Base-by-base conservation (phyloP, 2,797 vertebrate species). In the Acrossocheilus wenchowensis region DNA sequence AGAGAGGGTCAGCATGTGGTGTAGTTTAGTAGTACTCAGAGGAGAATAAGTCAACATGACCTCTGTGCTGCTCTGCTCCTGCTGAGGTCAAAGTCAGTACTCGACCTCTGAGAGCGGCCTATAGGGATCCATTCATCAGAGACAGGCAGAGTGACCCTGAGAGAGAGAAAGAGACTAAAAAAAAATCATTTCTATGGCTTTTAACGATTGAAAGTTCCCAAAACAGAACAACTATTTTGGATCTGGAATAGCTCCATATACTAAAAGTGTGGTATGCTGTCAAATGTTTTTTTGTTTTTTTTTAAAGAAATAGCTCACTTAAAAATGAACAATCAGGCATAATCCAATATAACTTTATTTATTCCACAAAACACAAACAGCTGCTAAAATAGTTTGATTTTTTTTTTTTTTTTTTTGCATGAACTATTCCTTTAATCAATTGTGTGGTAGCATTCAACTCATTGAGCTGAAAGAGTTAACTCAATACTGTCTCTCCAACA, bases 61-160 rank as follows among this genome's bases (percentile, higher is more conserved):
- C 82, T 83, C 41, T 82, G 82, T 36, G 36, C 50, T 48, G 62
- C 79, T 81, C 26, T 50, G 74, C 75, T 84, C 83, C 52, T 34
- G 11, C 73, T 39, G 64, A 81, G 78, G 84, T 80, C 82, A 84
- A 80, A 66, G 86, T 84, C 82, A 84, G 71, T 82, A 21, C 68
- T 90, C 90, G 86, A 81, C 90, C 89, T 69, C 19, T 79, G 87
- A 89, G 89, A 91, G 62, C 43, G 88, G 87, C 92, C 92, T 91
- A 92, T 87, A 85, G 91, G 89, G 90, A 82, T 45, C 84, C 41
- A 81, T 45, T 90, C 88, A 92, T 91, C 89, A 91, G 87, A 66
- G 87, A 66, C 68, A 78, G 80, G 87, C 85, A 91, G 81, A 85
- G 81, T 41, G 84, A 72, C 73, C 87, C 87, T 78, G 48, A 69